Evolutionary conservation across 2,888 invertebrate species (phyloP), one percentile per base, ranked within the genome.

Genomic region (Platerodrilus igneus): DNA sequence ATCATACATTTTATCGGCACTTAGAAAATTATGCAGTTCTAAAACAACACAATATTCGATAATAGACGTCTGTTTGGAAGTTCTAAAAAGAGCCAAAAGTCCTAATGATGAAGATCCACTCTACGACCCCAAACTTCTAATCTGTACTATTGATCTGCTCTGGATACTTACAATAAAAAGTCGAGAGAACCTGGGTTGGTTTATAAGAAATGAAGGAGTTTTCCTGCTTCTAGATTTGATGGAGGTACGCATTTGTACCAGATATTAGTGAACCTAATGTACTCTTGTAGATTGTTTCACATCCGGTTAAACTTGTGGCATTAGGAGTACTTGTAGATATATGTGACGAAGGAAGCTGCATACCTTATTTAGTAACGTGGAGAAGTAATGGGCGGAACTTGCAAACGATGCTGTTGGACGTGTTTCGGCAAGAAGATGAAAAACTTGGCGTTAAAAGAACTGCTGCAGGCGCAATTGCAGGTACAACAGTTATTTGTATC

Each of bases 351-450:
- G 56, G 55, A 3, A 52, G 55, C 6, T 66, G 66, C 26, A 56
- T 67, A 2, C 62, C 67, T 2, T 68, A 68, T 49, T 50, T 73
- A 11, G 64, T 68, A 15, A 70, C 73, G 2, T 74, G 73, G 74
- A 59, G 67, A 42, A 53, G 50, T 7, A 55, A 56, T 22, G 56
- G 56, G 9, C 57, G 53, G 19, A 63, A 62, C 9, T 49, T 72
- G 4, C 40, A 67, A 27, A 59, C 68, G 0, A 48, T 73, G 21
- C 42, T 73, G 15, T 56, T 68, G 28, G 58, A 51, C 34, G 53
- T 68, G 30, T 73, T 72, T 62, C 58, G 69, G 26, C 59, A 67
- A 11, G 71, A 73, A 49, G 69, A 68, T 51, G 53, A 57, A 14
- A 45, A 53, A 20, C 41, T 67, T 17, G 57, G 58, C 6, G 64